Percentiles rank a stretch among this genome's conserved stretches.
These are phyloP conservation scores for Choloepus hoffmanni DNA, from an alignment of 2,113 vertebrate species.

Conservation along the genomic window DNA sequence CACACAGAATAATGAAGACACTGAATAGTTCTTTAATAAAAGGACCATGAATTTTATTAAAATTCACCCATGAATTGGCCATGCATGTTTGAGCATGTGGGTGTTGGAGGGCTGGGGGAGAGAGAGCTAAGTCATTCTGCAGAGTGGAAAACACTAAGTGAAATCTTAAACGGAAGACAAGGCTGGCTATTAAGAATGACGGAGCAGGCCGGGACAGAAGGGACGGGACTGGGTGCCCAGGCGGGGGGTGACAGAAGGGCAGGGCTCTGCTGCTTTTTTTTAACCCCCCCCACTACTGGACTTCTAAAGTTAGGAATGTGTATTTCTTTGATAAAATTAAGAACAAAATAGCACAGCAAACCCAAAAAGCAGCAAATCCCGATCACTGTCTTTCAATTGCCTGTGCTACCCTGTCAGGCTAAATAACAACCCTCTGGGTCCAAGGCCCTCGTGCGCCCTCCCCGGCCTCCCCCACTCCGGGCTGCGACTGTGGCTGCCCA, in stretches of 20 bases:
- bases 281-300: accelerated
- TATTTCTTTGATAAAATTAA: background rate
- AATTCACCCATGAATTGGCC: background rate
- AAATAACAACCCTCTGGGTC: accelerated
- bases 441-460: accelerated
- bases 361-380: background rate
- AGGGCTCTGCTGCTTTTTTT: no score
- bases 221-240: no score
- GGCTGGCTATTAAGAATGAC: background rate
- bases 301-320: background rate
- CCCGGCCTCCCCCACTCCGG: background rate
- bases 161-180: background rate
- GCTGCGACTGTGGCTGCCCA: background rate
- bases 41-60: background rate
- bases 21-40: background rate
- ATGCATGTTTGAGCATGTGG: no score
- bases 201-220: background rate
- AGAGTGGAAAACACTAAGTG: accelerated
- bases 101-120: no score
- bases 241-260: accelerated
- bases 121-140: background rate
- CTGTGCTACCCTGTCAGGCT: accelerated
- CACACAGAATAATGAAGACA: accelerated
- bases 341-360: background rate
- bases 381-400: accelerated